These are phyloP conservation scores for Diprion similis DNA, from an alignment of 1,140 invertebrate genomes.

Conservation along the genomic window DNA sequence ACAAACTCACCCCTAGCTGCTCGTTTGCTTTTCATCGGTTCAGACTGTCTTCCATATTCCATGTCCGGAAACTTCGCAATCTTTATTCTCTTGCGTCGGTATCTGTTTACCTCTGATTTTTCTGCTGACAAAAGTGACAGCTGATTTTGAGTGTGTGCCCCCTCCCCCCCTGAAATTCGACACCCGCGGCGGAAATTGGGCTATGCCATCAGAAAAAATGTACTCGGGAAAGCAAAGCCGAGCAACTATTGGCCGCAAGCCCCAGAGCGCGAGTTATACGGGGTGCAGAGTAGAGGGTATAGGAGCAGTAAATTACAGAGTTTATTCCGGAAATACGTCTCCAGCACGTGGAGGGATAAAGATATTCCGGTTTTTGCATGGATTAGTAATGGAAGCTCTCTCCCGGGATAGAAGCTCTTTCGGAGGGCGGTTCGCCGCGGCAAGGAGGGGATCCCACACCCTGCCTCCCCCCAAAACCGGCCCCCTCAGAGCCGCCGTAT, in stretches of 20 bases:
- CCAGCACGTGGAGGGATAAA: constrained; percentile 59
- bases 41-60: too few species aligned
- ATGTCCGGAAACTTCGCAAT: too few species aligned
- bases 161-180: too few species aligned
- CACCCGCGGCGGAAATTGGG: too few species aligned
- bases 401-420: constrained; percentile 59
- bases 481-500: constrained; percentile 27
- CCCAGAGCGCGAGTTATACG: neutral
- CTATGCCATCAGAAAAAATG: too few species aligned
- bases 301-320: constrained; percentile 35
- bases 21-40: too few species aligned
- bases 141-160: too few species aligned
- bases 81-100: too few species aligned
- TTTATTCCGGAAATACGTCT: constrained; percentile 62
- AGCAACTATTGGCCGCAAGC: neutral
- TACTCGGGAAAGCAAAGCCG: neutral
- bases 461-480: constrained; percentile 30
- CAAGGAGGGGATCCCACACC: constrained; percentile 47
- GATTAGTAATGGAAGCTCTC: constrained; percentile 61
- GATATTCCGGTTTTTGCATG: constrained; percentile 63
- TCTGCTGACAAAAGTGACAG: too few species aligned
- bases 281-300: neutral
- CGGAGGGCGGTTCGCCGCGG: constrained; percentile 51
- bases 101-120: too few species aligned
- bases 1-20: neutral